Percentiles rank a stretch among this genome's conserved stretches.
Conservation (phyloP, 2,113 vertebrate genomes). For the Tachuris rubrigastra region DNA sequence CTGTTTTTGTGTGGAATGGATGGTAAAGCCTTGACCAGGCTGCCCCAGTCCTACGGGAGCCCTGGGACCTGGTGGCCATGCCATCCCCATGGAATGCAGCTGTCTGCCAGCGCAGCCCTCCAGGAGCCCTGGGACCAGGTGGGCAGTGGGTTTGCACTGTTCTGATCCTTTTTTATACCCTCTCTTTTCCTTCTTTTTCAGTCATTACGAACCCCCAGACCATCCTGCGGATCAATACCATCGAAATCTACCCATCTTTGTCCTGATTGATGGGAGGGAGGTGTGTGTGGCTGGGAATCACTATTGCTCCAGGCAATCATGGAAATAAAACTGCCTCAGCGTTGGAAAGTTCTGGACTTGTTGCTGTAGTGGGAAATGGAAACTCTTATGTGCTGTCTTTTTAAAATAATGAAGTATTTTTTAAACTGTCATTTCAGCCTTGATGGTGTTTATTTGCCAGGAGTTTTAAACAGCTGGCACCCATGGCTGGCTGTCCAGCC, state of each 20-base stretch:
- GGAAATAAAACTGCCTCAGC: neutral
- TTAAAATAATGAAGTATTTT: neutral
- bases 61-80: neutral
- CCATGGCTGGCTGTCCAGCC: neutral
- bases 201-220: conserved; percentile 79
- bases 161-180: neutral
- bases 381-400: neutral
- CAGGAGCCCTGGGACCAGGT: neutral
- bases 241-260: conserved; percentile 78
- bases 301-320: neutral
- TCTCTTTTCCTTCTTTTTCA: conserved; percentile 53
- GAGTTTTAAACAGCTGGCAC: neutral
- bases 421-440: neutral
- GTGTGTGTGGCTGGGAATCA: neutral
- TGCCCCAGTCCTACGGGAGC: neutral
- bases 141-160: neutral
- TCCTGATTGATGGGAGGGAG: neutral
- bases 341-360: neutral
- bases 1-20: fast-evolving
- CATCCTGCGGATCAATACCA: conserved; percentile 82
- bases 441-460: neutral
- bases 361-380: neutral
- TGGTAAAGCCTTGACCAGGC: neutral
- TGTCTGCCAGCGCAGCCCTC: neutral
- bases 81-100: fast-evolving